Evolutionary conservation across 2,113 vertebrate genomes (phyloP).

Genomic region (Sinocyclocheilus anophthalmus): DNA sequence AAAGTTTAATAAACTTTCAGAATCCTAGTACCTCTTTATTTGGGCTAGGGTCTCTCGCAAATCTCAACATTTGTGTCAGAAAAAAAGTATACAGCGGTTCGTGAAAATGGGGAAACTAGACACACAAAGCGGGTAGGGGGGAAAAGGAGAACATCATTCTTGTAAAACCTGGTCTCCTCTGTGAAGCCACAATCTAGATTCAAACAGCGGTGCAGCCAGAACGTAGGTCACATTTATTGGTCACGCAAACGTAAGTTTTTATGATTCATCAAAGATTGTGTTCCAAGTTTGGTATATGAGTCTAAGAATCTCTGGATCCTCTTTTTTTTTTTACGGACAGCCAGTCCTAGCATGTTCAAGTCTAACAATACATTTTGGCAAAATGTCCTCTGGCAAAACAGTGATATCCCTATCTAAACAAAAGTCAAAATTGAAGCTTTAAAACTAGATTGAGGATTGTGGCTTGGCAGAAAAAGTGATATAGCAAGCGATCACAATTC

Average conservation of each 20-base stretch:
- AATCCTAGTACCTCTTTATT: neutral
- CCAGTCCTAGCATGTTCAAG: conserved; percentile 21
- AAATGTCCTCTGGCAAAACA: conserved; percentile 33
- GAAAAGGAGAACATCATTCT: too few relatives aligned
- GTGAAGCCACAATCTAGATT: conserved; percentile 40
- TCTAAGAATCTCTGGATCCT: neutral
- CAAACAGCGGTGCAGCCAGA: too few relatives aligned
- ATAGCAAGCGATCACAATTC: neutral
- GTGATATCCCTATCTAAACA: neutral
- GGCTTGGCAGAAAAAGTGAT: conserved; percentile 35
- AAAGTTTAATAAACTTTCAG: neutral
- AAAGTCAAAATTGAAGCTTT: neutral
- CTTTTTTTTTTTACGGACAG: neutral
- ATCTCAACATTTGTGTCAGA: too few relatives aligned
- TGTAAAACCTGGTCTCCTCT: too few relatives aligned
- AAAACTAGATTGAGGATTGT: conserved; percentile 18
- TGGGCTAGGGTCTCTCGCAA: too few relatives aligned
- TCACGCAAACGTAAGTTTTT: too few relatives aligned
- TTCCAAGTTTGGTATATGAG: neutral
- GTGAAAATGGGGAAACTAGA: too few relatives aligned
- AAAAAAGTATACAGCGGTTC: too few relatives aligned
- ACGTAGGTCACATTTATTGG: too few relatives aligned
- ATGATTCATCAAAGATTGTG: conserved; percentile 20
- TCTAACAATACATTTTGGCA: neutral
- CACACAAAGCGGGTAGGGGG: too few relatives aligned